phyloP scores from a whole-genome alignment of 1,140 invertebrate genomes.

The Apis dorsata region DNA sequence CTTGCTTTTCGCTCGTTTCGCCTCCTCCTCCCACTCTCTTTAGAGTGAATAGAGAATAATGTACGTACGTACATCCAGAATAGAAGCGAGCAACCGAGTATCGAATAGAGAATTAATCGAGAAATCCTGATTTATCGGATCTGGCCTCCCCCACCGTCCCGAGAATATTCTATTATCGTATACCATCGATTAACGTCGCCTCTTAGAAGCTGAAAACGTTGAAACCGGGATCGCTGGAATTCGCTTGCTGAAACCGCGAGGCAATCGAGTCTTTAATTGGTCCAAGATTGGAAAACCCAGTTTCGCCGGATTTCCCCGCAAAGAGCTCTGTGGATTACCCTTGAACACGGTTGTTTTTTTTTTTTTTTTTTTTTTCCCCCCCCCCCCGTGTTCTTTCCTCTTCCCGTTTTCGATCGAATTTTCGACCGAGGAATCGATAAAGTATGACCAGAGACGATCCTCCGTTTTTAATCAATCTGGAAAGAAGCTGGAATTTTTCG shows the following conservation, averaged over 20 bases:
- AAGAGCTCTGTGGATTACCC: too few species aligned
- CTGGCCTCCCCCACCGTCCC: not conserved
- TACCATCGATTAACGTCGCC: not conserved
- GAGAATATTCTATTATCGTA: conserved; percentile 29
- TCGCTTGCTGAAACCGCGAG: conserved; percentile 25
- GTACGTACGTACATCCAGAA: not conserved
- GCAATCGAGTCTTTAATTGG: conserved; percentile 41
- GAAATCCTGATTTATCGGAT: not conserved
- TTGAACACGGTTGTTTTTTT: too few species aligned
- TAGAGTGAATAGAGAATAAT: too few species aligned
- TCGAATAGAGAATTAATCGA: conserved; percentile 25
- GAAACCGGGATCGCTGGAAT: not conserved
- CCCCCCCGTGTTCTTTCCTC: not conserved
- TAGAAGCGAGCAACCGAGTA: not conserved
- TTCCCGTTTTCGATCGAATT: not conserved
- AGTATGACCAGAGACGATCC: not conserved
- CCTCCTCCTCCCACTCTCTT: too few species aligned
- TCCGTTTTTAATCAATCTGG: not conserved
- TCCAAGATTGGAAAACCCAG: conserved; percentile 38
- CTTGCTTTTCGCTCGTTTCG: not conserved
- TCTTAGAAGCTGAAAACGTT: conserved; percentile 8
- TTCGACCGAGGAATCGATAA: conserved; percentile 11
- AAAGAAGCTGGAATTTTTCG: not conserved
- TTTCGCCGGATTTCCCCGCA: not conserved
- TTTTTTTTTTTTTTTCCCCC: too few species aligned